Base-by-base conservation (phyloP, 2,888 invertebrate genomes). In the Tetramorium bicarinatum region DNA sequence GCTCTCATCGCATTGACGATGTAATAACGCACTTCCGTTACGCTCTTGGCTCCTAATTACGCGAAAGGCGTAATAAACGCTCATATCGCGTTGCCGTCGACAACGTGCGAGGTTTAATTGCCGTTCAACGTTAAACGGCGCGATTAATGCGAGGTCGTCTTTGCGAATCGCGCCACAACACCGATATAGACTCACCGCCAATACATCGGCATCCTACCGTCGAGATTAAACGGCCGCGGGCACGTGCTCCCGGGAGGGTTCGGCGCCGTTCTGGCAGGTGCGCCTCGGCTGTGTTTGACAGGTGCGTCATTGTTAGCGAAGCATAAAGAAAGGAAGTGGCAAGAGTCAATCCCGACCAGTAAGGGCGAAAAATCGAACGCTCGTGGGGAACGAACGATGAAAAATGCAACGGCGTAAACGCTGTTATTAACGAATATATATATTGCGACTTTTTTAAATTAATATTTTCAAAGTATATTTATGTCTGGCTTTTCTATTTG, bases 261-360 rank as follows among this genome's bases (percentile, higher is more conserved):
- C 49, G 71, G 76, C 72, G 61, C 62, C 87, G 74, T 71, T 72
- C 76, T 77, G 56, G 77, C 88, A 89, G 89, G 87, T 90, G 86
- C 77, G 61, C 71, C 47, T 66, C 80, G 54, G 80, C 86, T 87
- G 84, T 72, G 64, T 86, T 83, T 90, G 88, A 89, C 91, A 90
- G 91, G 87, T 90, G 88, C 87, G 74, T 87, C 85, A 87, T 88
- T 87, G 90, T 88, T 54, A 79, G 47, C 47, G 49, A 61, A 84
- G 83, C 72, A 85, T 84, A 84, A 87, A 82, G 71, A 74, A 80
- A 79, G 80, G 71, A 87, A 82, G 71, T 82, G 83, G 69, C 77
- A 47, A 72, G 72, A 84, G 77, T 77, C 85, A 74, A 56, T 85
- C 81, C 71, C 62, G 29, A 54, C 52, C 47, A 49, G 56, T 56